Evolutionary conservation across 2,888 invertebrate genomes (phyloP), one percentile per base, ranked within the genome.

Genomic region (Aporophyla lueneburgensis): DNA sequence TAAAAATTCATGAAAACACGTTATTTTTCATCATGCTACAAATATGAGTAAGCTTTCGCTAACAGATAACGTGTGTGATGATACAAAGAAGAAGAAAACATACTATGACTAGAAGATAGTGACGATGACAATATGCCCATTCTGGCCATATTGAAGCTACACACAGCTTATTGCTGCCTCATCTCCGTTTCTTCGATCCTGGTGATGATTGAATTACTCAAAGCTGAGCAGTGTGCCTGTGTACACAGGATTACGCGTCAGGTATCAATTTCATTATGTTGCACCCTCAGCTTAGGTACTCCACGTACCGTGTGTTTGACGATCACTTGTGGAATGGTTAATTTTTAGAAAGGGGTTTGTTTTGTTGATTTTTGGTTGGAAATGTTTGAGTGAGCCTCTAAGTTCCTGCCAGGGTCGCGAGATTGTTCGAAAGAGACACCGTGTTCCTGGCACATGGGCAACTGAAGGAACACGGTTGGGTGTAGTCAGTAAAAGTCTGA

Each of bases 211-310:
- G 85, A 69, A 85, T 83, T 85, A 83, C 82, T 65, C 24, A 81
- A 66, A 49, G 73, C 77, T 74, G 81, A 81, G 81, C 72, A 63
- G 21, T 49, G 49, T 24, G 63, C 59, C 49, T 43, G 62, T 66
- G 70, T 63, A 66, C 72, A 61, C 56, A 65, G 83, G 63, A 65
- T 85, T 83, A 76, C 65, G 72, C 71, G 77, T 53, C 83, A 85
- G 83, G 83, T 83, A 85, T 83, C 85, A 81, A 49, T 81, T 81
- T 81, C 77, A 81, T 85, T 83, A 85, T 46, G 76, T 63, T 70
- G 71, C 73, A 65, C 72, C 73, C 82, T 49, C 33, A 6, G 58
- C 66, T 56, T 59, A 6, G 10, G 43, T 33, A 27, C 53, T 59
- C 40, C 81, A 81, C 76, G 73, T 85, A 43, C 40, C 14, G 10